Evolutionary conservation across 2,113 vertebrate species (phyloP).

Genomic region (Solea solea): DNA sequence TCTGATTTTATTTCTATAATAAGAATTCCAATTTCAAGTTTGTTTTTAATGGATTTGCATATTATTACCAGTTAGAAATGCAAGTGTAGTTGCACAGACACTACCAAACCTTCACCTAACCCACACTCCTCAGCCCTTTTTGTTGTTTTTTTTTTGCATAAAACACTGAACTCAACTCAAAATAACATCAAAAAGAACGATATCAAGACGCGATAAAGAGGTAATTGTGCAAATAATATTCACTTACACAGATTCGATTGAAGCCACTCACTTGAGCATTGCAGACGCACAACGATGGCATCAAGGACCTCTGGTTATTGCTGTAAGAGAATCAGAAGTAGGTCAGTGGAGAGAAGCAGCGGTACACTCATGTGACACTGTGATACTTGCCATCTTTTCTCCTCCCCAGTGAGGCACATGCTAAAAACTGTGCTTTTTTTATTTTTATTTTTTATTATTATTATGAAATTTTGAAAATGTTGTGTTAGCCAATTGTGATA

Average conservation of each 20-base stretch:
- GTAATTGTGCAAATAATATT: not conserved
- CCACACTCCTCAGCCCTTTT: not conserved
- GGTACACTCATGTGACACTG: constrained; percentile 42
- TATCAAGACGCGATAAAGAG: not conserved
- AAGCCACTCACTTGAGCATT: not conserved
- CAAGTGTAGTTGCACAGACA: not conserved
- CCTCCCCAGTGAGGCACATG: constrained; percentile 13
- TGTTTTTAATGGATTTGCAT: not conserved
- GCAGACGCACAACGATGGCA: not conserved
- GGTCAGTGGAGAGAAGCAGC: constrained; percentile 47
- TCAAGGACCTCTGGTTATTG: constrained; percentile 25
- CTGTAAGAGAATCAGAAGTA: constrained; percentile 58
- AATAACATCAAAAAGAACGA: too few species aligned
- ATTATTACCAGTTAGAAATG: not conserved
- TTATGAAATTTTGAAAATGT: constrained; percentile 18
- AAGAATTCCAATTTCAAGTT: not conserved
- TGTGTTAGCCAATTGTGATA: constrained; percentile 12
- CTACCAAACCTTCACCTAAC: not conserved
- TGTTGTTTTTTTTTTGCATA: not conserved
- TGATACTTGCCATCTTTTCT: constrained; percentile 13
- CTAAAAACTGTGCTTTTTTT: constrained; percentile 19
- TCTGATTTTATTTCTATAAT: constrained; percentile 1
- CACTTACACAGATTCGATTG: too few species aligned
- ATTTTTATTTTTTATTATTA: too few species aligned
- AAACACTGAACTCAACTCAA: not conserved